Evolutionary conservation across 2,888 invertebrate species (phyloP).

Genomic region (Microctonus brassicae): DNA sequence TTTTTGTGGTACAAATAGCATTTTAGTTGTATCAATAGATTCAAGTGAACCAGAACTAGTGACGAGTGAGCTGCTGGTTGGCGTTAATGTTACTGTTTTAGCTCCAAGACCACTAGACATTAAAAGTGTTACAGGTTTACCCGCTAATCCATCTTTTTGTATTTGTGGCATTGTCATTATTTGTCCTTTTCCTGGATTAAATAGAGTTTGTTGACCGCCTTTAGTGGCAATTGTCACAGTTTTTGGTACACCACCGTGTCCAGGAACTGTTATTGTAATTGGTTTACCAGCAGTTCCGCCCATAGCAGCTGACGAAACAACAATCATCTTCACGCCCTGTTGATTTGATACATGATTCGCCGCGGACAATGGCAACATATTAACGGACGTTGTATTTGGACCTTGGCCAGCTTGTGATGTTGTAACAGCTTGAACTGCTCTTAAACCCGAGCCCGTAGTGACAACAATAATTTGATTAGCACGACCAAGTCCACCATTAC

Average conservation of each 20-base stretch:
- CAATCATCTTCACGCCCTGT: constrained; percentile 73
- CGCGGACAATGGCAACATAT: constrained; percentile 66
- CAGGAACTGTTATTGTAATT: constrained; percentile 78
- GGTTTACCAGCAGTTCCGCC: constrained; percentile 76
- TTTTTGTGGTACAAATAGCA: constrained; percentile 70
- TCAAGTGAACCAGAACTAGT: constrained; percentile 53
- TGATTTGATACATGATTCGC: constrained; percentile 71
- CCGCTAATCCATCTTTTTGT: constrained; percentile 75
- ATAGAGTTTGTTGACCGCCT: constrained; percentile 66
- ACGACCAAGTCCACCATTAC: constrained; percentile 63
- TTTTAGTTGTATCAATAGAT: constrained; percentile 62
- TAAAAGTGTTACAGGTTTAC: constrained; percentile 81
- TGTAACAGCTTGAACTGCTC: constrained; percentile 76
- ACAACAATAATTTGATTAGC: constrained; percentile 80
- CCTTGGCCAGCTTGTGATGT: constrained; percentile 73
- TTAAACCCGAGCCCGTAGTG: constrained; percentile 77
- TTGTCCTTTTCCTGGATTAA: constrained; percentile 64
- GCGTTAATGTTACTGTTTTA: constrained; percentile 77
- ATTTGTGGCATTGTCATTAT: constrained; percentile 66
- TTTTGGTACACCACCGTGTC: constrained; percentile 72
- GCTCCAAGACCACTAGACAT: constrained; percentile 75
- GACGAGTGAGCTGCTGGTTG: constrained; percentile 65
- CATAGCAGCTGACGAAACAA: constrained; percentile 73
- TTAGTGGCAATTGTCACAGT: constrained; percentile 76
- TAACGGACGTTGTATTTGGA: constrained; percentile 65